Base-by-base conservation (phyloP, 2,888 invertebrate species). In the Mythimna ferrago region DNA sequence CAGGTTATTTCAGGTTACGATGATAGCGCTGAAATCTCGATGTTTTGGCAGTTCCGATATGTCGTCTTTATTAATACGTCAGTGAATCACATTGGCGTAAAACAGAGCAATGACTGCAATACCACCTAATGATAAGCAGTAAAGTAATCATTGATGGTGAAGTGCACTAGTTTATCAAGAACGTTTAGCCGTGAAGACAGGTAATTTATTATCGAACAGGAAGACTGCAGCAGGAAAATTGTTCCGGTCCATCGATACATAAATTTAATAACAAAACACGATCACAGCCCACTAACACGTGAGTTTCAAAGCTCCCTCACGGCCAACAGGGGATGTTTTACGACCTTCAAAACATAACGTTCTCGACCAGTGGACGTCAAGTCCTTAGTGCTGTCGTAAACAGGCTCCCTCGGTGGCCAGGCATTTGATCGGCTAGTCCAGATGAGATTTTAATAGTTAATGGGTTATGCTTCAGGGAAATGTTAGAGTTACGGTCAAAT, bases 331-430 rank as follows among this genome's bases (percentile, higher is more conserved):
- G 44, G 32, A 56, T 57, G 56, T 35, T 77, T 82, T 78, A 71
- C 58, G 67, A 79, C 21, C 54, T 14, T 53, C 26, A 19, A 66
- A 44, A 63, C 66, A 61, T 32, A 71, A 60, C 62, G 21, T n/a
- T 10, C n/a, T 54, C 44, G 58, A n/a, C 60, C 60, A 57, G 48
- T 66, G 48, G 67, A 61, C 60, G 63, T 56, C 51, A 58, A 19
- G 53, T 26, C 21, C 54, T 53, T 32, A 63, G 21, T 14, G 16
- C 41, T 11, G 16, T 63, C 71, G 62, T 84, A 73, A 82, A 82
- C 60, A n/a, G 54, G 48, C 63, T 41, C 58, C 66, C 69, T 44
- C 57, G 71, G 71, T 71, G 75, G 62, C 65, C 38, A 35, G 66
- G 70, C 62, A 70, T 84, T 71, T 73, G 71, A 44, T 70, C 51